phyloP scores from a whole-genome alignment of 2,797 vertebrate genomes.

The Todus mexicanus region DNA sequence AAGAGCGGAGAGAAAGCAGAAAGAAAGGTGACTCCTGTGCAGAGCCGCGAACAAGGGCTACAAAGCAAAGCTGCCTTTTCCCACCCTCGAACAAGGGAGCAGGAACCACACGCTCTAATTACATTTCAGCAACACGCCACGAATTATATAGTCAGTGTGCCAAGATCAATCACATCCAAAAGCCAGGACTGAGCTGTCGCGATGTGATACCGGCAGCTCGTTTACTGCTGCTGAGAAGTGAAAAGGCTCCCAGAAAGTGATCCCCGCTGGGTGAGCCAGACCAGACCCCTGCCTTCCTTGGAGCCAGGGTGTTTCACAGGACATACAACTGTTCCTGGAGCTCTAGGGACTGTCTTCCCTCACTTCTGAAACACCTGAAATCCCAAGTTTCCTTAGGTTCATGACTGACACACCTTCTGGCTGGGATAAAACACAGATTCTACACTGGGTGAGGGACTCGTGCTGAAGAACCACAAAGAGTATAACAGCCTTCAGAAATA shows the following conservation, averaged over 20 bases:
- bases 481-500: neutral
- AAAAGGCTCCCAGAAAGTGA: neutral
- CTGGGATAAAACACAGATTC: accelerated
- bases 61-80: neutral
- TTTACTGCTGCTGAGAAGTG: neutral
- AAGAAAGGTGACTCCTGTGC: neutral
- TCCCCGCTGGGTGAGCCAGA: neutral
- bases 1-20: neutral
- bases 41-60: neutral
- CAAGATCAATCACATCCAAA: neutral
- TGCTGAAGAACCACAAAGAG: neutral
- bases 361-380: accelerated
- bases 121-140: neutral
- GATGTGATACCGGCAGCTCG: neutral
- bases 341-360: neutral
- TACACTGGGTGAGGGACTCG: neutral
- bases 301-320: neutral
- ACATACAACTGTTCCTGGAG: neutral
- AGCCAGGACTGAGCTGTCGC: neutral
- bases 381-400: accelerated
- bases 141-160: neutral
- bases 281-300: neutral
- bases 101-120: neutral
- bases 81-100: neutral
- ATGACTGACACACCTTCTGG: accelerated